These are phyloP conservation scores for Orchestes rusci DNA, from an alignment of 2,888 invertebrate genomes.

Conservation along the genomic window DNA sequence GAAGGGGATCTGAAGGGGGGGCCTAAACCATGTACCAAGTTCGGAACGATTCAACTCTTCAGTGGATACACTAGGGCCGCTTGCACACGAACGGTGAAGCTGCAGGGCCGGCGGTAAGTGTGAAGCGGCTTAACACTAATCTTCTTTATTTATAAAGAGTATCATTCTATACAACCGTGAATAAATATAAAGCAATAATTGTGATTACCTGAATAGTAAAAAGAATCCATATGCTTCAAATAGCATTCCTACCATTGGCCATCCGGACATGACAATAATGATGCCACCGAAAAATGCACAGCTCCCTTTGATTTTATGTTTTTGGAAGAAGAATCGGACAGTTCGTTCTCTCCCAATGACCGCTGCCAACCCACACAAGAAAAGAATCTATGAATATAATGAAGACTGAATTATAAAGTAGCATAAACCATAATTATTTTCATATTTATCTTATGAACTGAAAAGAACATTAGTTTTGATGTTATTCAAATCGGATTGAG, in stretches of 20 bases:
- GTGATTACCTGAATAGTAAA: conserved; percentile 63
- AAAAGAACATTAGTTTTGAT: too few relatives aligned
- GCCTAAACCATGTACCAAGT: too few relatives aligned
- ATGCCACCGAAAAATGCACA: conserved; percentile 90
- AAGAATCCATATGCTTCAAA: conserved; percentile 96
- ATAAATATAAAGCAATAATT: not conserved
- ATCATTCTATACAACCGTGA: not conserved
- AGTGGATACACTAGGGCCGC: too few relatives aligned
- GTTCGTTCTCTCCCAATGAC: conserved; percentile 95
- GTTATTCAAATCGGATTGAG: too few relatives aligned
- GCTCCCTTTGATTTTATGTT: conserved; percentile 88
- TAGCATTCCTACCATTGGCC: conserved; percentile 94
- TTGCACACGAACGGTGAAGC: too few relatives aligned
- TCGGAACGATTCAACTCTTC: too few relatives aligned
- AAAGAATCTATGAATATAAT: conserved; percentile 67
- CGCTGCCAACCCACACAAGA: conserved; percentile 89
- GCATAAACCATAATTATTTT: too few relatives aligned
- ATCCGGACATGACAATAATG: conserved; percentile 83
- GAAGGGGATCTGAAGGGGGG: too few relatives aligned
- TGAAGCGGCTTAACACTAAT: too few relatives aligned
- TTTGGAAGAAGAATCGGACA: conserved; percentile 95
- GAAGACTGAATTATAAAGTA: too few relatives aligned
- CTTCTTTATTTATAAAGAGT: not conserved
- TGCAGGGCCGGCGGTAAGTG: too few relatives aligned
- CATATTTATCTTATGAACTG: too few relatives aligned